Evolutionary conservation across 2,888 invertebrate genomes (phyloP).

Genomic region (Scaptodrosophila latifasciaeformis): DNA sequence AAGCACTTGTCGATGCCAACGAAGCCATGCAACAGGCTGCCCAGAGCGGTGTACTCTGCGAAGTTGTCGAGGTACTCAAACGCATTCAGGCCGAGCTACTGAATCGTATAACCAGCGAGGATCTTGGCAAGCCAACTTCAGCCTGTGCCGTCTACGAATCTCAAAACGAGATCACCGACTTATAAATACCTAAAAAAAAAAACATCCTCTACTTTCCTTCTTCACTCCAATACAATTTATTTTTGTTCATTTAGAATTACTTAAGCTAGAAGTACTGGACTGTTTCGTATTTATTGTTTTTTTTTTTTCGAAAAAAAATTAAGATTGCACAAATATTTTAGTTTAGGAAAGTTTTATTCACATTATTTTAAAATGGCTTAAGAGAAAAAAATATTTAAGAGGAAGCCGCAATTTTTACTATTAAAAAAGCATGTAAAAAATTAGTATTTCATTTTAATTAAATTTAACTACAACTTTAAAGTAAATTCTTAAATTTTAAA

Average conservation of each 20-base stretch:
- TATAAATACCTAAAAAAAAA: slow-evolving; percentile 62
- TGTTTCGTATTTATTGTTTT: neutral
- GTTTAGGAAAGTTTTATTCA: neutral
- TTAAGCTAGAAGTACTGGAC: no score
- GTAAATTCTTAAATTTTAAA: neutral
- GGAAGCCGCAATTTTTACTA: neutral
- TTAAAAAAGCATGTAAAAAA: neutral
- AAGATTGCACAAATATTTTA: neutral
- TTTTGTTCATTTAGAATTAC: no score
- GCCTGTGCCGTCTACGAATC: slow-evolving; percentile 52
- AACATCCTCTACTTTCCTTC: no score
- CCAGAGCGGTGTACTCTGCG: slow-evolving; percentile 67
- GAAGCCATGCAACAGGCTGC: slow-evolving; percentile 79
- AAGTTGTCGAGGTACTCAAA: slow-evolving; percentile 71
- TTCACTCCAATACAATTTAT: no score
- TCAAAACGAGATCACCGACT: slow-evolving; percentile 73
- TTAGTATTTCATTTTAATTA: neutral
- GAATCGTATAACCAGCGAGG: slow-evolving; percentile 65
- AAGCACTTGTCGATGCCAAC: slow-evolving; percentile 88
- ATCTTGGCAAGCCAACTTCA: slow-evolving; percentile 31
- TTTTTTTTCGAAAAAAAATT: neutral
- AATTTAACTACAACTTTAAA: neutral
- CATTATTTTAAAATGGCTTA: neutral
- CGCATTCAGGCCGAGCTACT: slow-evolving; percentile 72
- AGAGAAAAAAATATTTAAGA: neutral